Conservation (phyloP, 2,888 invertebrate species). For the Hyposoter dolosus region DNA sequence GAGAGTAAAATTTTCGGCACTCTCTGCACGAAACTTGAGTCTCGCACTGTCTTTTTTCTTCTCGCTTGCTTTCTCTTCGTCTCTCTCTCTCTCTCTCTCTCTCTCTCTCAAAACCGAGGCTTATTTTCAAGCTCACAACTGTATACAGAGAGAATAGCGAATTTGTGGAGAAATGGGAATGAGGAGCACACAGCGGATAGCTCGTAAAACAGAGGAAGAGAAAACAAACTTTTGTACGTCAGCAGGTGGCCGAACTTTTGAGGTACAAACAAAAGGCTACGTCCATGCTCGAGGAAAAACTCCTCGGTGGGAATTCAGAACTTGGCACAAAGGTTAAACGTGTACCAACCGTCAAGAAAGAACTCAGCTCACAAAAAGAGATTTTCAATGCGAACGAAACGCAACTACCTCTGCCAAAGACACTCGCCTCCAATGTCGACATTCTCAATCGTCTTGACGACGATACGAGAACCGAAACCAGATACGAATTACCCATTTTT, state of each 20-base stretch:
- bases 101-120: slow-evolving; percentile 43
- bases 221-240: slow-evolving; percentile 62
- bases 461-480: slow-evolving; percentile 43
- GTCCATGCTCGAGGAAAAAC: slow-evolving; percentile 39
- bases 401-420: slow-evolving; percentile 41
- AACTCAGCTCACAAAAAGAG: slow-evolving; percentile 81
- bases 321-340: slow-evolving; percentile 72
- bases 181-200: neutral
- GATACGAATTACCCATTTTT: slow-evolving; percentile 15
- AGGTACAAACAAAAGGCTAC: slow-evolving; percentile 75
- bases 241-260: slow-evolving; percentile 78
- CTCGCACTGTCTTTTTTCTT: slow-evolving; percentile 30
- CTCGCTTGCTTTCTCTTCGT: slow-evolving; percentile 9
- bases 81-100: slow-evolving; percentile 30
- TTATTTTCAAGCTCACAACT: slow-evolving; percentile 54
- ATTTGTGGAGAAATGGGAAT: slow-evolving; percentile 4
- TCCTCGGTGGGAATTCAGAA: slow-evolving; percentile 44
- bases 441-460: slow-evolving; percentile 65
- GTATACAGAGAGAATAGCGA: slow-evolving; percentile 40
- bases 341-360: slow-evolving; percentile 81
- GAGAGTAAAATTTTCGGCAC: slow-evolving; percentile 55
- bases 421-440: slow-evolving; percentile 45
- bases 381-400: slow-evolving; percentile 71
- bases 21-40: slow-evolving; percentile 44
- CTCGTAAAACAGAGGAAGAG: slow-evolving; percentile 27